phyloP scores from a whole-genome alignment of 2,797 vertebrate genomes.

The Antennarius maculatus region DNA sequence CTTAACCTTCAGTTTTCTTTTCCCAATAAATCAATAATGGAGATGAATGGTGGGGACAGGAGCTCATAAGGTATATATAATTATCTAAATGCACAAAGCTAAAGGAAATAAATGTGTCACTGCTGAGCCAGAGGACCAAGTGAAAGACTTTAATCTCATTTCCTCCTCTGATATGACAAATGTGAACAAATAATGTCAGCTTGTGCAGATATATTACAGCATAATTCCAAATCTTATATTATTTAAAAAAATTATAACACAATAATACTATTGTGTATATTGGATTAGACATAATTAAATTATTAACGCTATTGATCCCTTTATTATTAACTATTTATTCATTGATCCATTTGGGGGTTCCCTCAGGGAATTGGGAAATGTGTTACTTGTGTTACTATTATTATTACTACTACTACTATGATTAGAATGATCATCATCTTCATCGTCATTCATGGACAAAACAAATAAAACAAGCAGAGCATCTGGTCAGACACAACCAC shows the following conservation, averaged over 20 bases:
- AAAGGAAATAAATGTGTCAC: slow-evolving; percentile 6
- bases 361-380: too few species aligned
- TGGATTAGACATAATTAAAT: too few species aligned
- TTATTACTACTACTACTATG: neutral
- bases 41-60: neutral
- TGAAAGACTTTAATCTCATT: slow-evolving; percentile 13
- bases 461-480: slow-evolving; percentile 20
- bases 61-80: slow-evolving; percentile 15
- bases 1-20: neutral
- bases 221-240: slow-evolving; percentile 48
- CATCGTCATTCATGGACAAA: slow-evolving; percentile 43
- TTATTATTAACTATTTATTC: too few species aligned
- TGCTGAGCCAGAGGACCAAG: neutral
- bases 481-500: slow-evolving; percentile 36
- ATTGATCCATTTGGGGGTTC: too few species aligned
- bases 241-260: slow-evolving; percentile 7
- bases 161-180: slow-evolving; percentile 38
- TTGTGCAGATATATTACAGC: slow-evolving; percentile 32
- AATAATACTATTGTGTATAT: too few species aligned
- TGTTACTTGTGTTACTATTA: too few species aligned
- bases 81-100: slow-evolving; percentile 17
- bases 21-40: slow-evolving; percentile 5
- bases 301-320: too few species aligned
- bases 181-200: slow-evolving; percentile 38
- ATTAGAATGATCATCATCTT: slow-evolving; percentile 54